These are phyloP conservation scores for Cerceris rybyensis DNA, from an alignment of 2,888 invertebrate species.

Conservation along the genomic window DNA sequence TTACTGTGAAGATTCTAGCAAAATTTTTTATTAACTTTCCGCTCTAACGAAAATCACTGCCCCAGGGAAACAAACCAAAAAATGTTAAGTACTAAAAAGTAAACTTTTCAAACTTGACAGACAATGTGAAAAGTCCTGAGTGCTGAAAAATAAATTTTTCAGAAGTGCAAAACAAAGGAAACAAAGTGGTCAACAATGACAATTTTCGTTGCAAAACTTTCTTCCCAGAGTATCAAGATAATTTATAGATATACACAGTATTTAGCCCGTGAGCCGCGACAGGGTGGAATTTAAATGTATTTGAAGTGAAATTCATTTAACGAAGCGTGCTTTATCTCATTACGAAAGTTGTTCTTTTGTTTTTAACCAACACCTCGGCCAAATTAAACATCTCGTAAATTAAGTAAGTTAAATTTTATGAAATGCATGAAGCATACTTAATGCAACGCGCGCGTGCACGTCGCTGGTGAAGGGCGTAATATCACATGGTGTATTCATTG, in stretches of 20 bases:
- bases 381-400: conserved; percentile 4
- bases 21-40: too few species aligned
- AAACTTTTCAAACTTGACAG: too few species aligned
- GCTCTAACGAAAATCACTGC: too few species aligned
- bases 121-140: too few species aligned
- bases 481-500: background rate
- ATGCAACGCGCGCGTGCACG: background rate
- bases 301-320: conserved; percentile 13
- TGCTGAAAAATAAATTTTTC: too few species aligned
- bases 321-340: conserved; percentile 16
- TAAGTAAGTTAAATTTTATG: conserved; percentile 11
- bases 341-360: background rate
- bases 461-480: background rate
- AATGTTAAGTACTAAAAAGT: too few species aligned
- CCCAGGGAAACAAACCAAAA: too few species aligned
- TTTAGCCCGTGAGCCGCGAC: background rate
- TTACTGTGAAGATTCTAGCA: too few species aligned
- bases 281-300: conserved; percentile 1
- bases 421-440: background rate
- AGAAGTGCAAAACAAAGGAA: too few species aligned
- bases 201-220: too few species aligned
- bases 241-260: background rate
- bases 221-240: background rate
- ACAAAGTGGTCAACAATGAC: too few species aligned
- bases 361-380: background rate